phyloP scores from a whole-genome alignment of 2,888 invertebrate genomes.

The Oscheius onirici region DNA sequence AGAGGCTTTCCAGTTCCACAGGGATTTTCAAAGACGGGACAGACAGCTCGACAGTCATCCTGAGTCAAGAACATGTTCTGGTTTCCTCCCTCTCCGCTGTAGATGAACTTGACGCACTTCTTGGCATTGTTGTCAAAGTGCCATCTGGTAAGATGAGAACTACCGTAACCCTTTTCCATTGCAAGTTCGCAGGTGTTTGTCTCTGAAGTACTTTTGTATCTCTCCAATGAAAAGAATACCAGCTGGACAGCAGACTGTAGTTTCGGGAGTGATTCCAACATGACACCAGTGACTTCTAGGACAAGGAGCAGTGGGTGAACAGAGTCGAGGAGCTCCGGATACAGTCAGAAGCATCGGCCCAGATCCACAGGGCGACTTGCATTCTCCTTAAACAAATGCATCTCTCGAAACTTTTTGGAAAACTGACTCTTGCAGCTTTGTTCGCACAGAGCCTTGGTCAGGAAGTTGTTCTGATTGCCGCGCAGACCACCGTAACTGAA shows the following conservation, averaged over 20 bases:
- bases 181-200: slow-evolving; percentile 59
- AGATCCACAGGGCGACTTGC: slow-evolving; percentile 67
- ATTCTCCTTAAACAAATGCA: slow-evolving; percentile 47
- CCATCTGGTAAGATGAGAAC: slow-evolving; percentile 53
- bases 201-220: slow-evolving; percentile 44
- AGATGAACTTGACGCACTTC: slow-evolving; percentile 66
- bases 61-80: slow-evolving; percentile 70
- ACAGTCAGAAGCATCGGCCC: slow-evolving; percentile 61
- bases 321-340: slow-evolving; percentile 56
- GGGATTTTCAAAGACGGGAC: slow-evolving; percentile 67
- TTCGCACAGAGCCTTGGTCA: slow-evolving; percentile 67
- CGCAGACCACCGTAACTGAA: slow-evolving; percentile 67
- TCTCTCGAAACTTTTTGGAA: not conserved
- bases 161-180: slow-evolving; percentile 59
- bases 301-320: slow-evolving; percentile 56
- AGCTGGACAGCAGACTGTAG: slow-evolving; percentile 69
- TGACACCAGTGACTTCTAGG: slow-evolving; percentile 66
- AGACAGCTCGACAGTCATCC: slow-evolving; percentile 64
- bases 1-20: slow-evolving; percentile 61
- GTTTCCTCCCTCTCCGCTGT: slow-evolving; percentile 69
- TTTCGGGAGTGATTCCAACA: slow-evolving; percentile 64
- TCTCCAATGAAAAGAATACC: slow-evolving; percentile 39
- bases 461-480: slow-evolving; percentile 71
- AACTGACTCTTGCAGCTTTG: slow-evolving; percentile 42
- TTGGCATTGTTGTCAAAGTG: slow-evolving; percentile 52